These are phyloP conservation scores for Larimichthys polyactis DNA, from an alignment of 2,113 vertebrate species.

Conservation along the genomic window DNA sequence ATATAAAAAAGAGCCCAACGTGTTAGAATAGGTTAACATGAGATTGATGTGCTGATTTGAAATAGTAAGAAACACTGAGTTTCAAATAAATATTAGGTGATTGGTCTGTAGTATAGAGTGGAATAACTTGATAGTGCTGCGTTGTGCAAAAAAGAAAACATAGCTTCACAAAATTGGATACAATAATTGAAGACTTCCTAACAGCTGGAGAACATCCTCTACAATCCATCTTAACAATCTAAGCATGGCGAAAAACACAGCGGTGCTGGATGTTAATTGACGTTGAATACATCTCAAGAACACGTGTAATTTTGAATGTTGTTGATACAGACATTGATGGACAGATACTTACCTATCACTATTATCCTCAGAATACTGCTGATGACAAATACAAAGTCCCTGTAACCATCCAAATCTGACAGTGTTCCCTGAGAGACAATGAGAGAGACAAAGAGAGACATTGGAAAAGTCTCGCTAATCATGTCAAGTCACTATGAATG, in stretches of 20 bases:
- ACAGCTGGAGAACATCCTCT: conserved; percentile 31
- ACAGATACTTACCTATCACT: conserved; percentile 73
- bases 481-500: not conserved
- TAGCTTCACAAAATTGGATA: conserved; percentile 19
- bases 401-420: conserved; percentile 76
- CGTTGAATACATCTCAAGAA: not conserved
- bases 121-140: not conserved
- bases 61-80: not conserved
- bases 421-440: conserved; percentile 61
- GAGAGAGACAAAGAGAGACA: not conserved
- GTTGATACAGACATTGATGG: conserved; percentile 9
- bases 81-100: not conserved
- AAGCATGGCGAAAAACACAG: conserved; percentile 1
- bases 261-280: not conserved
- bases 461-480: not conserved
- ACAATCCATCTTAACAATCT: conserved; percentile 3
- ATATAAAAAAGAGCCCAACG: not conserved
- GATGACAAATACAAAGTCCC: conserved; percentile 81
- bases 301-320: not conserved
- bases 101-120: not conserved
- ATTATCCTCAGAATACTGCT: conserved; percentile 81
- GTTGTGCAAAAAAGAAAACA: not conserved
- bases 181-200: conserved; percentile 5
- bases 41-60: not conserved
- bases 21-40: not conserved